These are phyloP conservation scores for Lithobates sylvaticus DNA, from an alignment of 2,797 vertebrate genomes.

Conservation along the genomic window DNA sequence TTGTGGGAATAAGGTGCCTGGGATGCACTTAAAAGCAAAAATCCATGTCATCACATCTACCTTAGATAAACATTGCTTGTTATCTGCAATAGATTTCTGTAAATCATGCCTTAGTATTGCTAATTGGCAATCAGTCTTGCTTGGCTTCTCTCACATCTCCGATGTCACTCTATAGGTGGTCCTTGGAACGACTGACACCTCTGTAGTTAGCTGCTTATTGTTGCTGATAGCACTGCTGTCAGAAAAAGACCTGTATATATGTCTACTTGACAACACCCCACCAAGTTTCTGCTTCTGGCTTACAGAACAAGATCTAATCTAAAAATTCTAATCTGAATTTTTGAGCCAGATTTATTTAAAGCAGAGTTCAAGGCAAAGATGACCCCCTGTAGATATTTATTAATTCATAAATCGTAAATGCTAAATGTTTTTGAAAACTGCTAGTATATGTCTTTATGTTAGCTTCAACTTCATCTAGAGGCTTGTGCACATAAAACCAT, in stretches of 20 bases:
- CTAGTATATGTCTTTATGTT: no score
- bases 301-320: conserved; percentile 15
- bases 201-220: conserved; percentile 96
- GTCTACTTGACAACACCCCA: conserved; percentile 47
- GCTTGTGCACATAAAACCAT: no score
- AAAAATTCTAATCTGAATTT: background rate
- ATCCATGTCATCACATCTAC: background rate
- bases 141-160: conserved; percentile 93
- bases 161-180: conserved; percentile 91
- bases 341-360: conserved; percentile 20
- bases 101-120: conserved; percentile 93
- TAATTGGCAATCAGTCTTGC: conserved; percentile 90
- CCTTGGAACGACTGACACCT: conserved; percentile 93
- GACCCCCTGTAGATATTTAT: no score
- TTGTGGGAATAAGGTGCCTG: background rate
- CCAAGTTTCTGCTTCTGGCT: conserved; percentile 31
- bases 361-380: no score
- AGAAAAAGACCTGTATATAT: conserved; percentile 24
- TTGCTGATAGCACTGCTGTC: conserved; percentile 81
- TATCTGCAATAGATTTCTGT: conserved; percentile 62
- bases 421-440: no score
- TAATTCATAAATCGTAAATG: no score
- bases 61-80: conserved; percentile 18
- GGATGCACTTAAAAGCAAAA: conserved; percentile 5
- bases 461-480: no score